A percentile compares a stretch with the other conserved stretches of the same genome.
Conservation (phyloP, 2,113 vertebrate species). For the Blennius ocellaris region DNA sequence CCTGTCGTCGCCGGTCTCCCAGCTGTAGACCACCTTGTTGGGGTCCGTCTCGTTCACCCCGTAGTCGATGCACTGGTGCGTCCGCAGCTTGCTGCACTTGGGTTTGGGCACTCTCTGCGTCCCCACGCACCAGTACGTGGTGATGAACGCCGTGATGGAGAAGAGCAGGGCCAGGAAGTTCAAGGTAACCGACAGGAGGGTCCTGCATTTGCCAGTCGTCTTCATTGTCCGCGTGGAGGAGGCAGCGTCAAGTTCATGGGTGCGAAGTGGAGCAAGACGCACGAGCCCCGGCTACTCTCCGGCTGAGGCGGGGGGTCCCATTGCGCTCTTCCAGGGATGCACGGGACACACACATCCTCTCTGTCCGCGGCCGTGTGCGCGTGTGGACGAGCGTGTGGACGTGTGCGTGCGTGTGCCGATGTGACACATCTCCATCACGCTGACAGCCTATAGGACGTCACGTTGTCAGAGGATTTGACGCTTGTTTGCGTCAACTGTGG, state of each 20-base stretch:
- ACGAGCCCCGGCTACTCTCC: constrained; percentile 7
- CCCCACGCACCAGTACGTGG: constrained; percentile 94
- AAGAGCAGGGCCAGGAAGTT: constrained; percentile 83
- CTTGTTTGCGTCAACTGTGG: constrained; percentile 30
- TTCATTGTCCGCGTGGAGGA: constrained; percentile 85
- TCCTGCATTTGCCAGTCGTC: constrained; percentile 90
- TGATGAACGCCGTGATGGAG: constrained; percentile 89
- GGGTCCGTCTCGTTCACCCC: constrained; percentile 87
- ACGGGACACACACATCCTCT: background rate
- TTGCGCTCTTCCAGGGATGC: background rate
- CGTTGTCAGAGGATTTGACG: constrained; percentile 73
- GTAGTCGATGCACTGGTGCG: constrained; percentile 91
- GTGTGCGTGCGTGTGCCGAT: background rate
- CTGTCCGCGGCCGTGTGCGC: background rate
- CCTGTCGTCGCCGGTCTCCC: constrained; percentile 94
- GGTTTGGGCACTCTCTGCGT: constrained; percentile 88
- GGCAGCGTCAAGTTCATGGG: constrained; percentile 57
- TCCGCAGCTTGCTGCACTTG: constrained; percentile 81
- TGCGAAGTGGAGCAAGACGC: constrained; percentile 11
- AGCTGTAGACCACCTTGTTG: constrained; percentile 92
- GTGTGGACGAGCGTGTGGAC: too few relatives aligned
- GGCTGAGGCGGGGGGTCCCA: constrained; percentile 16
- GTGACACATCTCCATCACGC: constrained; percentile 13
- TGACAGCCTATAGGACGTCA: constrained; percentile 53
- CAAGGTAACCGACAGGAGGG: constrained; percentile 89